Percentiles rank a stretch among this genome's conserved stretches.
phyloP scores from a whole-genome alignment of 2,113 vertebrate species.

The Forbesichthys papilliferus region DNA sequence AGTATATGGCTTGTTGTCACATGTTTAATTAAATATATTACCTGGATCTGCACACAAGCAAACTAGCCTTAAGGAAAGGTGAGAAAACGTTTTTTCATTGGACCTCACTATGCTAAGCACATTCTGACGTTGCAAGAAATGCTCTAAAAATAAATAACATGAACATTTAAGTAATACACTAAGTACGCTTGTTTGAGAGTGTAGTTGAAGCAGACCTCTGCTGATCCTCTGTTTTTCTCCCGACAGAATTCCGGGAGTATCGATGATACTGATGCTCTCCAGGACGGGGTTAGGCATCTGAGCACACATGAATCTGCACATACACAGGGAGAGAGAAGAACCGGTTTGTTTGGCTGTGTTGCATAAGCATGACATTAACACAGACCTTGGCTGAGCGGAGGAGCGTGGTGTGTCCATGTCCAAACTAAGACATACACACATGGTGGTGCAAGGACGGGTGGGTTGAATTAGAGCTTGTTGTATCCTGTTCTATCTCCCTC shows the following conservation, averaged over 20 bases:
- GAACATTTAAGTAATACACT: neutral
- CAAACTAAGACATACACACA: slow-evolving; percentile 10
- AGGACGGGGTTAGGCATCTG: slow-evolving; percentile 89
- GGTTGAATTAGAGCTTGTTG: slow-evolving; percentile 28
- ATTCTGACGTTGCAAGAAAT: no score
- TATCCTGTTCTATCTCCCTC: slow-evolving; percentile 3
- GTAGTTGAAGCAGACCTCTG: slow-evolving; percentile 76
- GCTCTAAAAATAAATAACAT: neutral
- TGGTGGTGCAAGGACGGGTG: slow-evolving; percentile 17
- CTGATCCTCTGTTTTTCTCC: slow-evolving; percentile 85
- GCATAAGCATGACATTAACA: slow-evolving; percentile 39
- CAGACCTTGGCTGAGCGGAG: slow-evolving; percentile 3
- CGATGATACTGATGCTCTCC: slow-evolving; percentile 94
- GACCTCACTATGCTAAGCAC: no score
- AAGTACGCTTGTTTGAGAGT: neutral
- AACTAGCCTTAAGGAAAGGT: neutral
- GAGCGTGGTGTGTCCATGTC: neutral
- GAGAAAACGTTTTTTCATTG: no score
- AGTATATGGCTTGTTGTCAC: neutral
- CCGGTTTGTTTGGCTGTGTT: slow-evolving; percentile 42
- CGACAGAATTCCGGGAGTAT: slow-evolving; percentile 88
- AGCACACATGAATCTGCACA: slow-evolving; percentile 88
- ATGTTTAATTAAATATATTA: neutral
- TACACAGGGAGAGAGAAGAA: slow-evolving; percentile 13
- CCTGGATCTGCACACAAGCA: neutral